phyloP scores from a whole-genome alignment of 1,140 invertebrate genomes.

The Saxidomus purpurata region DNA sequence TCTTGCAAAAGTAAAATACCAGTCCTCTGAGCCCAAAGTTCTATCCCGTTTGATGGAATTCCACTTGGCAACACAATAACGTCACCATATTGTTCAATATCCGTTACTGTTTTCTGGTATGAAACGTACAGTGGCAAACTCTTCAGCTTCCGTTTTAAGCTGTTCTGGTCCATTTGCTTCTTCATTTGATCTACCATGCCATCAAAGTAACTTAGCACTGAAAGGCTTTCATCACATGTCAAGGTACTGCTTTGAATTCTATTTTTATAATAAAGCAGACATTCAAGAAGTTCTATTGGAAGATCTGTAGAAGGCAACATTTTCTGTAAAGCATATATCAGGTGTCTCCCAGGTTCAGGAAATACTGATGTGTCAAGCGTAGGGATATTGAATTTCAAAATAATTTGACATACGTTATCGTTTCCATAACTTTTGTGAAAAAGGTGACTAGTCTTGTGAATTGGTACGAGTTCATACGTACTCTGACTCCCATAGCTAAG shows the following conservation, averaged over 20 bases:
- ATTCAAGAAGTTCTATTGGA: neutral
- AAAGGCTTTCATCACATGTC: neutral
- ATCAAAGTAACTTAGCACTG: slow-evolving; percentile 15
- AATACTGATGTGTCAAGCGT: neutral
- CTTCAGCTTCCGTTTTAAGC: neutral
- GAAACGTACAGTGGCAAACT: slow-evolving; percentile 30
- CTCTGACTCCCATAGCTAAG: neutral
- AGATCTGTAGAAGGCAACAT: slow-evolving; percentile 4
- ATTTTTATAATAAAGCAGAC: neutral
- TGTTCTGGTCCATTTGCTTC: neutral
- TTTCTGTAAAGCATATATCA: neutral
- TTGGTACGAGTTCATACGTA: slow-evolving; percentile 1
- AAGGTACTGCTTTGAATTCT: neutral
- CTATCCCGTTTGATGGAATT: slow-evolving; percentile 46
- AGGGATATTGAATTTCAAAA: neutral
- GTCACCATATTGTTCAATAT: neutral
- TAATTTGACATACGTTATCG: neutral
- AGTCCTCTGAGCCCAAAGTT: neutral
- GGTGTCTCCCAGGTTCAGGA: neutral
- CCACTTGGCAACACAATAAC: neutral
- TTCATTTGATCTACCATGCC: neutral
- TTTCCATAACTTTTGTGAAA: neutral
- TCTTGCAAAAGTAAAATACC: neutral
- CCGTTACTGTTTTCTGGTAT: neutral
- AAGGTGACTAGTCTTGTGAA: neutral